These are phyloP conservation scores for Sisor rabdophorus DNA, from an alignment of 2,113 vertebrate species.

Conservation along the genomic window DNA sequence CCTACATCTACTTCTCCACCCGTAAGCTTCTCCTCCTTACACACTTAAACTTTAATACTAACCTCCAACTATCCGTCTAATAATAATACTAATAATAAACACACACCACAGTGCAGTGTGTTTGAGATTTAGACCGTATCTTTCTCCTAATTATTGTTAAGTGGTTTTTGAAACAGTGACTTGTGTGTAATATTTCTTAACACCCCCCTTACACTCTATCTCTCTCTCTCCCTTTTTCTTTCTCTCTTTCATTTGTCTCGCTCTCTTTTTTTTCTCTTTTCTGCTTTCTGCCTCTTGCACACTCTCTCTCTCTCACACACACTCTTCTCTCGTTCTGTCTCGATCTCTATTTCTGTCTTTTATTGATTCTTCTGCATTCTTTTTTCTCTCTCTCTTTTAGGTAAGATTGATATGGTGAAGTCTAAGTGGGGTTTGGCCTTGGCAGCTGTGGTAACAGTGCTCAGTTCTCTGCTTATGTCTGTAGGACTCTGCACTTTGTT, in stretches of 20 bases:
- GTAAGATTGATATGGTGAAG: conserved; percentile 99
- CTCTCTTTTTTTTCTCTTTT: neutral
- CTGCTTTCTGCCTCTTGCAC: neutral
- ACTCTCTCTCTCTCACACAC: neutral
- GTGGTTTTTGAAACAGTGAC: neutral
- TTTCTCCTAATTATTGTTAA: neutral
- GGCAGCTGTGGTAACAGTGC: conserved; percentile 93
- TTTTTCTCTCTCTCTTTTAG: conserved; percentile 61
- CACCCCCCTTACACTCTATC: neutral
- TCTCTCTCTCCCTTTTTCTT: too few relatives aligned
- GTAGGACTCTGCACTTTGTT: conserved; percentile 96
- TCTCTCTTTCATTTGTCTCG: conserved; percentile 5
- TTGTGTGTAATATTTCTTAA: neutral
- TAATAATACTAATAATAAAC: neutral
- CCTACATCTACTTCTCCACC: conserved; percentile 99
- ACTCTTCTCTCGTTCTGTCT: conserved; percentile 21
- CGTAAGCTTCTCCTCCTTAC: conserved; percentile 68
- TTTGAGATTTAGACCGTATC: neutral
- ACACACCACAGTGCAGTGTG: too few relatives aligned
- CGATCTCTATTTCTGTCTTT: conserved; percentile 26
- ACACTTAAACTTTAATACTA: neutral
- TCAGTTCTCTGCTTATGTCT: conserved; percentile 98
- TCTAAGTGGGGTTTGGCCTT: conserved; percentile 97
- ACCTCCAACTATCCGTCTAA: neutral
- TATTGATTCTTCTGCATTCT: too few relatives aligned